phyloP scores from a whole-genome alignment of 2,797 vertebrate species.

The Centroberyx gerrardi region DNA sequence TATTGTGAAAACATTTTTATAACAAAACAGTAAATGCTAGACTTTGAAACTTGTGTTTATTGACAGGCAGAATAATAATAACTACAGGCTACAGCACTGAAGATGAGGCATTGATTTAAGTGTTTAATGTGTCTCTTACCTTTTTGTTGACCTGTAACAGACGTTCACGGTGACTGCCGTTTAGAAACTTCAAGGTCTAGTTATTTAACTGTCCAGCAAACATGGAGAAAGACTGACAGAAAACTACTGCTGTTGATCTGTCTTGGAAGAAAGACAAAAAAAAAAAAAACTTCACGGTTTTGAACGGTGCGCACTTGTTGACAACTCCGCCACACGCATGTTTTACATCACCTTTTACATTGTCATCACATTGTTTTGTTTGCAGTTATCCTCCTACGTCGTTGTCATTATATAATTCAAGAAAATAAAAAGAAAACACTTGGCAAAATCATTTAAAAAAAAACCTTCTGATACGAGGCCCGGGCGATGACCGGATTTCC shows the following conservation, averaged over 20 bases:
- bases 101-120: background rate
- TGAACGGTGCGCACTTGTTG: slow-evolving; percentile 45
- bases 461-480: background rate
- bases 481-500: background rate
- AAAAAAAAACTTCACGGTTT: slow-evolving; percentile 20
- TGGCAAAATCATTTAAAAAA: no score
- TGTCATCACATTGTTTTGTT: slow-evolving; percentile 48
- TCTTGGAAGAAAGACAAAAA: background rate
- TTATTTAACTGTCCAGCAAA: slow-evolving; percentile 37
- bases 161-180: slow-evolving; percentile 40
- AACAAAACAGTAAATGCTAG: no score
- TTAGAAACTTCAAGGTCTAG: slow-evolving; percentile 18
- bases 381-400: slow-evolving; percentile 16
- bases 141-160: slow-evolving; percentile 40
- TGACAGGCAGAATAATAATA: no score
- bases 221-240: slow-evolving; percentile 26
- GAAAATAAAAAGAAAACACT: background rate
- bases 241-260: background rate
- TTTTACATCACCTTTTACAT: slow-evolving; percentile 15
- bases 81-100: no score
- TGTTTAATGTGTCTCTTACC: slow-evolving; percentile 59
- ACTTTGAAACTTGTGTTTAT: no score
- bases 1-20: no score
- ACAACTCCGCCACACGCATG: slow-evolving; percentile 39
- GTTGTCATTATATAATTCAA: slow-evolving; percentile 26